Conservation (phyloP, 2,797 vertebrate genomes). For the Neosilurus mollespiculum region DNA sequence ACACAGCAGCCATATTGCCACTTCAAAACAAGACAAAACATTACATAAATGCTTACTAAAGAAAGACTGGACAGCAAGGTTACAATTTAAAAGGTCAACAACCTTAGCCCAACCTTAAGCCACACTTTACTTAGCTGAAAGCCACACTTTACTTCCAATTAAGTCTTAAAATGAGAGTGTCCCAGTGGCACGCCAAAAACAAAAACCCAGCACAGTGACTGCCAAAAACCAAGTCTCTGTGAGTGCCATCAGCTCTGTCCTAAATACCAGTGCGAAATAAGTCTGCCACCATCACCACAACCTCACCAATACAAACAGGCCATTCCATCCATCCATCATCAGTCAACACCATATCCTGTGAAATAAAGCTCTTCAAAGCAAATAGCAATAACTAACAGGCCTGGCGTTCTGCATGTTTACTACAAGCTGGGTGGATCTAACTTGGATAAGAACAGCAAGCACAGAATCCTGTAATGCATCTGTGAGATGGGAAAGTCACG, state of each 20-base stretch:
- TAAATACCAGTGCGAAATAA: neutral
- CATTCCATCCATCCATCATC: neutral
- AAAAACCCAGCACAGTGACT: neutral
- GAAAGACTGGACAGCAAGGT: neutral
- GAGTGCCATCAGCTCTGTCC: neutral
- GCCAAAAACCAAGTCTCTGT: neutral
- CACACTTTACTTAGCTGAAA: neutral
- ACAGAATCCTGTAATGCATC: slow-evolving; percentile 41
- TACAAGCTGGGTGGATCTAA: slow-evolving; percentile 38
- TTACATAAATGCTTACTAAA: neutral
- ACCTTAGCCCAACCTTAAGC: neutral
- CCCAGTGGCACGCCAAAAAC: neutral
- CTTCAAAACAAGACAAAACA: neutral
- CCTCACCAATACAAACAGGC: neutral
- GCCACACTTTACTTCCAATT: neutral
- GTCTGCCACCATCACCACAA: neutral
- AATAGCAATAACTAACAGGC: slow-evolving; percentile 1
- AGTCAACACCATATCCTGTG: slow-evolving; percentile 26
- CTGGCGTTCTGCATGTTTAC: slow-evolving; percentile 33
- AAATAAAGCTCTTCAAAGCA: slow-evolving; percentile 24
- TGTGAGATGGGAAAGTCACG: slow-evolving; percentile 41
- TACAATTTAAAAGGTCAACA: neutral
- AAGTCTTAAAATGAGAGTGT: slow-evolving; percentile 4
- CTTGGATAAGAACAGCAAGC: slow-evolving; percentile 28
- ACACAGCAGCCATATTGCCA: neutral